A percentile compares a stretch with the other conserved stretches of the same genome.
Conservation (phyloP, 2,797 vertebrate species). For the Myiotriccus ornatus region DNA sequence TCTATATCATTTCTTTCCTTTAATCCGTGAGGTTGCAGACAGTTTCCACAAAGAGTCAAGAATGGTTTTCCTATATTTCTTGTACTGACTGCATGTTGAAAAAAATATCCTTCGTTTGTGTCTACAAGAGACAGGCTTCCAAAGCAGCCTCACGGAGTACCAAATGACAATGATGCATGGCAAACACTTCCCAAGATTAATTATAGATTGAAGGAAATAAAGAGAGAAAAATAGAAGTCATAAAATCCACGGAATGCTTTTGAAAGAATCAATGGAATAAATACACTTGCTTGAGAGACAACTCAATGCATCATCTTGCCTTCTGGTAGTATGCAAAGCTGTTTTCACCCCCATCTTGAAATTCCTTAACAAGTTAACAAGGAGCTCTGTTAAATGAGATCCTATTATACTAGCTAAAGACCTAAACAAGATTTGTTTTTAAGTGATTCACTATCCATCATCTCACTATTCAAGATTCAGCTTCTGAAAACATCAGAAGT, state of each 20-base stretch:
- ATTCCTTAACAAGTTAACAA: constrained; percentile 61
- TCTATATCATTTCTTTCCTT: neutral
- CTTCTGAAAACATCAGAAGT: neutral
- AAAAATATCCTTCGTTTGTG: neutral
- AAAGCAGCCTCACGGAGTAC: neutral
- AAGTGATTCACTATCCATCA: constrained; percentile 28
- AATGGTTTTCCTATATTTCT: neutral
- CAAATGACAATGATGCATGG: neutral
- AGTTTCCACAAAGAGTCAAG: neutral
- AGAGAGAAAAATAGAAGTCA: constrained; percentile 18
- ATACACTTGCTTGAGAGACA: constrained; percentile 9
- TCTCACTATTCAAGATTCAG: constrained; percentile 1
- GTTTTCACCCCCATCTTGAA: constrained; percentile 46
- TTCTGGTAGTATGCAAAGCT: neutral
- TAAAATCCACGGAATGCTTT: constrained; percentile 43
- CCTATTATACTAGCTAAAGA: constrained; percentile 37
- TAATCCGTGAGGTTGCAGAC: neutral
- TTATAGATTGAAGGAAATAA: constrained; percentile 20
- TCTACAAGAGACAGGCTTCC: neutral
- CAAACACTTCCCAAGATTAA: constrained; percentile 32
- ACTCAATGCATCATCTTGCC: constrained; percentile 31
- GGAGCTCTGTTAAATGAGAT: constrained; percentile 41
- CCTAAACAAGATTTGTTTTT: constrained; percentile 38
- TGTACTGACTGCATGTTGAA: neutral
- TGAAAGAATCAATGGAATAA: constrained; percentile 21